Evolutionary conservation across 2,888 invertebrate species (phyloP).

Genomic region (Portevinia maculata): DNA sequence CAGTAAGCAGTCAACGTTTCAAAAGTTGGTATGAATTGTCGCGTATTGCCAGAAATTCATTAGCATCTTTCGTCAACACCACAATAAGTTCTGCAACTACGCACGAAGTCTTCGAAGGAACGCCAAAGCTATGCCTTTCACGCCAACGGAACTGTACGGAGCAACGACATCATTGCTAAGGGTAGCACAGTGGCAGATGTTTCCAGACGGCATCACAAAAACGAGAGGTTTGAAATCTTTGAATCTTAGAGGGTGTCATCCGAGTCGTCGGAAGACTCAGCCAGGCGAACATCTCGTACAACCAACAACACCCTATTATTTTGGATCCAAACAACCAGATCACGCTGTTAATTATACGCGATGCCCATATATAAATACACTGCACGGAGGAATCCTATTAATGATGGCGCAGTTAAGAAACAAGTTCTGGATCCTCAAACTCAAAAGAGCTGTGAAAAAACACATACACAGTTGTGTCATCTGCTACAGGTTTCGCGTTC

Average conservation of each 20-base stretch:
- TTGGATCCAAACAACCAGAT: not conserved
- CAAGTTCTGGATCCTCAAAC: not conserved
- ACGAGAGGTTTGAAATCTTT: not conserved
- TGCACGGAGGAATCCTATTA: not conserved
- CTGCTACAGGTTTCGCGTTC: not conserved
- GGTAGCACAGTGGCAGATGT: not conserved
- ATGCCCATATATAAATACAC: not conserved
- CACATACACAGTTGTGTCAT: not conserved
- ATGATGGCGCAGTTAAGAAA: not conserved
- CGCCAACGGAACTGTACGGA: not conserved
- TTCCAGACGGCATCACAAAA: not conserved
- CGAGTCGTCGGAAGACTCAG: not conserved
- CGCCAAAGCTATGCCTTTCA: not conserved
- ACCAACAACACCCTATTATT: conserved; percentile 22
- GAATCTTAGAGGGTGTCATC: not conserved
- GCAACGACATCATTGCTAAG: not conserved
- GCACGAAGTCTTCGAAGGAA: no score
- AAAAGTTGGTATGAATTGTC: not conserved
- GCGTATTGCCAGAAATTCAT: not conserved
- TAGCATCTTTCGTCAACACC: not conserved
- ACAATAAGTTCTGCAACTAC: not conserved
- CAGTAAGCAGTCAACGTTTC: not conserved
- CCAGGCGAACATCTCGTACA: no score
- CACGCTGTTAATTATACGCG: not conserved
- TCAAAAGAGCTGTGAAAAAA: conserved; percentile 1